Base-by-base conservation (phyloP, 2,797 vertebrate species). In the Threskiornis aethiopicus region DNA sequence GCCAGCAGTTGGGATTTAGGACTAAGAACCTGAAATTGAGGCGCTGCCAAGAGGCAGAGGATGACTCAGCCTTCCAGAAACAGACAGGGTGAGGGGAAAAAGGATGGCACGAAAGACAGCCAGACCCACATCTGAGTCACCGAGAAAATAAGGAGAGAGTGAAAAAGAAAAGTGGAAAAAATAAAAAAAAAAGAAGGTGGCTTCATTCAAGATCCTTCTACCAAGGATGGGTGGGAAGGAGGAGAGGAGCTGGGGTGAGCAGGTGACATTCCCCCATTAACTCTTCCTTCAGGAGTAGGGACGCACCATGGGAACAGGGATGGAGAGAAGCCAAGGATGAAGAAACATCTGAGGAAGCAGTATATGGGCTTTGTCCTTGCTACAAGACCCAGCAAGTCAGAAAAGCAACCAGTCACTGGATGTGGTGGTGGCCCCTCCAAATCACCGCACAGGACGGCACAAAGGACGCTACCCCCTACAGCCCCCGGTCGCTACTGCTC, bases 401-500 rank as follows among this genome's bases (percentile, higher is more conserved):
- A 72, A 85, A 87, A 93, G 47, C 21, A 55, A 87, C 8, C 0
- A 0, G 44, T 16, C 35, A 47, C 13, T 59, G 33, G 22, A 57
- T 3, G 1, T 6, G n/a, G 44, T 8, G 28, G 5, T 0, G 3
- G 35, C 39, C 39, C 22, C 42, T 28, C 58, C 67, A 72, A 76
- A 86, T 58, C 70, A 71, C 39, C 3, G 0, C 0, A 0, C 0
- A 8, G 18, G 39, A 42, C 0, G 0, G 17, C 2, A 15, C 31
- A 75, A 54, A 93, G 41, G n/a, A 86, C 29, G 13, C 11, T 2
- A 47, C 33, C 21, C 15, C 15, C n/a, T 3, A 2, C 15, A 35
- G 65, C 10, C 57, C 52, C 58, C 1, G 2, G 47, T 42, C 3
- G 1, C 39, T 22, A 69, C 33, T 83, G 96, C 99, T 99, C 97